Conservation (phyloP, 2,888 invertebrate species). For the Glyphotaelius pellucidus region DNA sequence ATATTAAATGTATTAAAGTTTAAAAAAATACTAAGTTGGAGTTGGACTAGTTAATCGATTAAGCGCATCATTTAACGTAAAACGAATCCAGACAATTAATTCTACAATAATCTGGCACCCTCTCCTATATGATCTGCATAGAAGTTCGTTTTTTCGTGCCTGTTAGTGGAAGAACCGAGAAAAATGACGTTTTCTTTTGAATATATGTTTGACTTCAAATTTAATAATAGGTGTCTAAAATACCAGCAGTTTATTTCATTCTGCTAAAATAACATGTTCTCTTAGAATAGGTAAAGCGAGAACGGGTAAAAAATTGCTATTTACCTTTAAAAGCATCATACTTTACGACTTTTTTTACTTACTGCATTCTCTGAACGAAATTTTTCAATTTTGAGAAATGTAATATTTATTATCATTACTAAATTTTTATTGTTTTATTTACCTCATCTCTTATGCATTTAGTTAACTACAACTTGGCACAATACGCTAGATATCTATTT, state of each 20-base stretch:
- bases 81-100: background rate
- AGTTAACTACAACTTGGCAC: too few relatives aligned
- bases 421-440: too few relatives aligned
- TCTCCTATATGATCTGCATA: conserved; percentile 31
- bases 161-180: conserved; percentile 13
- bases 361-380: too few relatives aligned
- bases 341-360: background rate
- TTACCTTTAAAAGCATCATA: background rate
- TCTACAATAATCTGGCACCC: background rate
- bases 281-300: background rate
- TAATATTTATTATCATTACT: too few relatives aligned
- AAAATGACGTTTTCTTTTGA: background rate
- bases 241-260: background rate
- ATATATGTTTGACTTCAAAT: background rate
- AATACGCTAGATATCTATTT: too few relatives aligned
- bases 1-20: too few relatives aligned
- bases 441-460: too few relatives aligned
- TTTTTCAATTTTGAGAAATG: too few relatives aligned
- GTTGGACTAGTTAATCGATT: background rate
- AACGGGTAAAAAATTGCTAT: background rate
- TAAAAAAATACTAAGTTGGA: too few relatives aligned
- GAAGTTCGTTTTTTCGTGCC: conserved; percentile 33
- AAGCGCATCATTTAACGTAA: background rate
- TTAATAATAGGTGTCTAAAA: background rate
- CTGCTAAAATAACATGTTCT: background rate